Evolutionary conservation across 23 tunicate genomes (phyloP).

Genomic region (Phallusia fumigata): DNA sequence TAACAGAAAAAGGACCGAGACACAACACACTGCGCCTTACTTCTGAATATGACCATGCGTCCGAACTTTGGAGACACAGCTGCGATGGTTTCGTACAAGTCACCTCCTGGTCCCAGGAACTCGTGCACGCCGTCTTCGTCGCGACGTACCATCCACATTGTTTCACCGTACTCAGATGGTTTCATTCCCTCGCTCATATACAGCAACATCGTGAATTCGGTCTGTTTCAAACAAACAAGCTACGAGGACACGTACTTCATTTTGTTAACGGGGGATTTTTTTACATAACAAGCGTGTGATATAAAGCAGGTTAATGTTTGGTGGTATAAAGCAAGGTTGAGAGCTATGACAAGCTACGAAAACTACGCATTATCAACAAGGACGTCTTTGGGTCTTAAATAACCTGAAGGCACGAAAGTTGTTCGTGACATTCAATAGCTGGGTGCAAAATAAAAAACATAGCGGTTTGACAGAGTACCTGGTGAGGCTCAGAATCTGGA

Average conservation of each 20-base stretch:
- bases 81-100: conserved; percentile 66
- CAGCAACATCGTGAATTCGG: conserved; percentile 68
- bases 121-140: conserved; percentile 57
- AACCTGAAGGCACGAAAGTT: too few relatives aligned
- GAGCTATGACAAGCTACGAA: too few relatives aligned
- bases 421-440: too few relatives aligned
- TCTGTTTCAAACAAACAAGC: conserved; percentile 17
- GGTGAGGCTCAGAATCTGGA: conserved; percentile 70
- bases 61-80: conserved; percentile 86
- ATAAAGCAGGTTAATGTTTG: too few relatives aligned
- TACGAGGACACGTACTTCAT: too few relatives aligned
- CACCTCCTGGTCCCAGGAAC: conserved; percentile 68
- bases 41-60: conserved; percentile 73
- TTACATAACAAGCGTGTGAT: too few relatives aligned
- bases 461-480: conserved; percentile 12
- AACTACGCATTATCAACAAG: too few relatives aligned
- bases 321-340: too few relatives aligned
- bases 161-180: conserved; percentile 61
- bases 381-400: too few relatives aligned
- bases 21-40: conserved; percentile 37
- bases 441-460: too few relatives aligned
- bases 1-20: too few relatives aligned
- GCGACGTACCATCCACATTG: conserved; percentile 25
- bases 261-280: too few relatives aligned
- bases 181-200: conserved; percentile 68